Evolutionary conservation across 2,797 vertebrate species (phyloP), one percentile per base, ranked within the genome.

Genomic region (Mastacembelus armatus): DNA sequence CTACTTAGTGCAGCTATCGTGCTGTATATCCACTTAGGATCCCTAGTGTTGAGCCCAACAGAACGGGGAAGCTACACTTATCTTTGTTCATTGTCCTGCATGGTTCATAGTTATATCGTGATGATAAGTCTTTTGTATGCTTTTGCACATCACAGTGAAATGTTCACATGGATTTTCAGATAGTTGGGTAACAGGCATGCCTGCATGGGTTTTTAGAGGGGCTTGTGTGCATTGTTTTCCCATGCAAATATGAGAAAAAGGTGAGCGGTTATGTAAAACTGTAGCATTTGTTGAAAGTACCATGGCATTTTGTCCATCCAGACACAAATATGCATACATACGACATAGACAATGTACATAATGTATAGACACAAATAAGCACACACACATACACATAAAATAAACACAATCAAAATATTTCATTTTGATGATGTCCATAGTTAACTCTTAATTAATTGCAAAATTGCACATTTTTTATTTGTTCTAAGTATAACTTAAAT

Each of bases 1-100:
- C 80, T 84, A 83, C 82, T 87, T 89, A 86, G 68, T 43, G 47
- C 81, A 80, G 86, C 92, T 91, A 90, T 71, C 54, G 45, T 32
- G 52, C 64, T 64, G 43, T 78, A 89, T 91, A 91, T 91, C 88
- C 74, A 69, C 85, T 90, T 88, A 86, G 67, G 69, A 77, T 84
- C 48, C 48, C 57, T 39, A 39, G 67, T n/a, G 19, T 71, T 68
- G 67, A 78, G 66, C 70, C 47, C 67, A 65, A 76, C 68, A 51
- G 63, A 66, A 38, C 35, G 55, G 15, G 39, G 18, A 24, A 60
- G 62, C 57, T 60, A 4, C 16, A 35, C 56, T 76, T 18, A 39
- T 51, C 36, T 48, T 18, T 61, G 24, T 77, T 67, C 49, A n/a
- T 36, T 60, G 44, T 71, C 39, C 39, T 19, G 45, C 43, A 45